Evolutionary conservation across 2,888 invertebrate species (phyloP).

Genomic region (Tethea ocularis): DNA sequence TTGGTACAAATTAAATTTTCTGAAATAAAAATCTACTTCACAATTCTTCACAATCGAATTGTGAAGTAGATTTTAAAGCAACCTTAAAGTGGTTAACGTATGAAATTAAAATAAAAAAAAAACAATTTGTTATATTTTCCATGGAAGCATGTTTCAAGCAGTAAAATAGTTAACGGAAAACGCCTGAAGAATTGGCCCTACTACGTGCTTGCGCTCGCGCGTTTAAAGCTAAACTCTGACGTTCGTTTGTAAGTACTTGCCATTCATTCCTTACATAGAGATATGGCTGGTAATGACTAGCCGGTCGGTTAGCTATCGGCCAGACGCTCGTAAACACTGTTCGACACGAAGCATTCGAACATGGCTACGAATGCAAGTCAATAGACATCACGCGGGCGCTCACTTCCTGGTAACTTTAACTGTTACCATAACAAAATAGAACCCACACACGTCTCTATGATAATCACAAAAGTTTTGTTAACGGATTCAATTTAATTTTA

Average conservation of each 20-base stretch:
- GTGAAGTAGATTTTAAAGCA: background rate
- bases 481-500: constrained; percentile 49
- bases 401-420: constrained; percentile 66
- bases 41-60: too few relatives aligned
- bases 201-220: constrained; percentile 69
- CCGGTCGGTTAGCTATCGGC: constrained; percentile 72
- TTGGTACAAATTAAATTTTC: too few relatives aligned
- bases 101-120: background rate
- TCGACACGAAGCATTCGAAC: constrained; percentile 72
- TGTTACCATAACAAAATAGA: constrained; percentile 48
- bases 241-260: constrained; percentile 71
- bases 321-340: constrained; percentile 77
- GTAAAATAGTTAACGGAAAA: constrained; percentile 66
- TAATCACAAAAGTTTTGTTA: constrained; percentile 41
- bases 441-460: constrained; percentile 28
- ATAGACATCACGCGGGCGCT: constrained; percentile 68
- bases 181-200: constrained; percentile 55
- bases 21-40: too few relatives aligned
- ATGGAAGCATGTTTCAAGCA: constrained; percentile 53
- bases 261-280: constrained; percentile 78
- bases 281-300: constrained; percentile 78
- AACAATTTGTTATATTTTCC: constrained; percentile 37
- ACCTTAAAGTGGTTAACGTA: background rate
- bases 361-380: constrained; percentile 71
- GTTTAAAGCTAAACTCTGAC: constrained; percentile 66